Evolutionary conservation across 1,140 invertebrate genomes (phyloP), one percentile per base, ranked within the genome.

Genomic region (Neelides sp.): DNA sequence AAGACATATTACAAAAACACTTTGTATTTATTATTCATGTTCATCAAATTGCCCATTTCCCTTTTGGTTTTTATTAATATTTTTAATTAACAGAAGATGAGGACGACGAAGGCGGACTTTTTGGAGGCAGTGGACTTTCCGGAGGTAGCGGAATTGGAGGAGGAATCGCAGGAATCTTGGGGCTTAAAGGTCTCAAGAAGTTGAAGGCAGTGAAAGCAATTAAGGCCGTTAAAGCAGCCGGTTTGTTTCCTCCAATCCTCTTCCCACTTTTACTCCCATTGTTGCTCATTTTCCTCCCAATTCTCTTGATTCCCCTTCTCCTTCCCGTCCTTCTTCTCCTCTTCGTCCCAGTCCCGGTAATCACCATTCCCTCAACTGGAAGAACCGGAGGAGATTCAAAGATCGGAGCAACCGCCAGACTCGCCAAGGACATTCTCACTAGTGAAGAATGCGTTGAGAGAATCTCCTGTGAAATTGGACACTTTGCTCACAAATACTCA

Each of bases 371-470:
- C 43, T 27, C 49, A 26, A 39, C 35, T 17, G 50, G 47, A 52
- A 42, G 48, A 40, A n/a, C n/a, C n/a, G n/a, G n/a, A n/a, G n/a
- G n/a, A n/a, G n/a, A n/a, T n/a, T n/a, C n/a, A n/a, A n/a, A n/a
- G n/a, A n/a, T n/a, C n/a, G 3, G 2, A 3, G 46, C 44, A 17
- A 42, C 36, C 2, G 24, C 43, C 5, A 28, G 48, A 8, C 39
- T 47, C n/a, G 51, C 44, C 12, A 15, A 28, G 13, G 30, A 46
- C n/a, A 45, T 58, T 12, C 30, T 54, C 10, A 42, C 50, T 23
- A 54, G 47, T 44, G 48, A 54, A 26, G 48, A 58, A 44, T 58
- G 56, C 19, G 40, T 58, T 15, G 56, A 58, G 26, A 46, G 52
- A 43, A 3, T 58, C 13, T 36, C 48, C 17, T 58, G 56, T 36